These are phyloP conservation scores for Hemithea aestivaria DNA, from an alignment of 2,888 invertebrate genomes.

Conservation along the genomic window DNA sequence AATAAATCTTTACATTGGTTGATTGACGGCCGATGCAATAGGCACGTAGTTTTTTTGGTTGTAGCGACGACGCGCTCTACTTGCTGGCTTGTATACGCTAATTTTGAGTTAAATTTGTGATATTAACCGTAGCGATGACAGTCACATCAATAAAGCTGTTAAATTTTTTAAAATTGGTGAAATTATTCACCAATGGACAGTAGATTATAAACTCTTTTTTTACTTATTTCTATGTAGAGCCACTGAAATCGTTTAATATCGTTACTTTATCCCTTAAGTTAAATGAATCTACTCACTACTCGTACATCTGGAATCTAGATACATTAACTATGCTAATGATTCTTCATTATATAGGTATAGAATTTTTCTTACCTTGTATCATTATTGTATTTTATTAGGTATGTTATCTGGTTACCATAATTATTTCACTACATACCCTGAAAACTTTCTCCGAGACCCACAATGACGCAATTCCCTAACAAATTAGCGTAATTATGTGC, in stretches of 20 bases:
- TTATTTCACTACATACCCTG: slow-evolving; percentile 9
- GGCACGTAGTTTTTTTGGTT: slow-evolving; percentile 33
- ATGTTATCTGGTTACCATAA: background rate
- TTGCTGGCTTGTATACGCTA: slow-evolving; percentile 44
- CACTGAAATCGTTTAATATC: too few species aligned
- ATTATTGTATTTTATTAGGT: background rate
- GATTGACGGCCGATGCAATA: slow-evolving; percentile 45
- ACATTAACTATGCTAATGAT: too few species aligned
- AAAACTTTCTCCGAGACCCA: slow-evolving; percentile 25
- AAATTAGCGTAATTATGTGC: slow-evolving; percentile 49
- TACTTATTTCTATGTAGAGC: background rate
- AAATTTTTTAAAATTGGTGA: slow-evolving; percentile 12
- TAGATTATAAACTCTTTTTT: background rate
- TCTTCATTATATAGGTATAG: too few species aligned
- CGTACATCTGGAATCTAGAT: too few species aligned
- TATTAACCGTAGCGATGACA: slow-evolving; percentile 39
- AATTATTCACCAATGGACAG: background rate
- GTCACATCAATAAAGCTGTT: slow-evolving; percentile 21
- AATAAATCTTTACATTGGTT: slow-evolving; percentile 40
- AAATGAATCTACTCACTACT: too few species aligned
- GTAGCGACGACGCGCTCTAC: slow-evolving; percentile 46
- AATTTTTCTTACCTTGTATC: too few species aligned
- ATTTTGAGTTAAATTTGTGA: slow-evolving; percentile 44
- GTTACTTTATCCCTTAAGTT: too few species aligned
- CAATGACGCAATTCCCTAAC: slow-evolving; percentile 24